Conservation (phyloP, 2,888 invertebrate species). For the Agrochola lychnidis region DNA sequence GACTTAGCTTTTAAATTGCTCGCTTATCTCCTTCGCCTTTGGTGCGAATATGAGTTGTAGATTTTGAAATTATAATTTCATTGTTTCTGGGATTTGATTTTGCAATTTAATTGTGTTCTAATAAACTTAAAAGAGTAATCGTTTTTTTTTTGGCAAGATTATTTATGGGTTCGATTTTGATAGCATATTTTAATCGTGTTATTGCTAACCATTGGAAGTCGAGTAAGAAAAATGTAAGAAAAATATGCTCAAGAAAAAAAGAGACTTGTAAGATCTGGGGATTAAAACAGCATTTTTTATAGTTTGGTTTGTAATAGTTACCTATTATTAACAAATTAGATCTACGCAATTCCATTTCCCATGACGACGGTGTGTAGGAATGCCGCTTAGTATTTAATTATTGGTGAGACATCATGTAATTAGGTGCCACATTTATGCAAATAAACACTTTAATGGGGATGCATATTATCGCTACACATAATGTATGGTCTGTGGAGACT, state of each 20-base stretch:
- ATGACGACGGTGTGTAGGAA: constrained; percentile 15
- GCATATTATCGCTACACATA: not conserved
- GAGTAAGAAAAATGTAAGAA: too few relatives aligned
- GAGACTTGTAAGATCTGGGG: too few relatives aligned
- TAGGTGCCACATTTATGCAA: constrained; percentile 44
- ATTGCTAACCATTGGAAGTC: too few relatives aligned
- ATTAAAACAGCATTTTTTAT: not conserved
- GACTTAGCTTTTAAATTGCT: constrained; percentile 44
- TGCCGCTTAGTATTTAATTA: constrained; percentile 29
- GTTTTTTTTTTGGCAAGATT: not conserved
- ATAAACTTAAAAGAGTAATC: not conserved
- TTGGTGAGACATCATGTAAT: constrained; percentile 35
- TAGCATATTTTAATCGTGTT: not conserved
- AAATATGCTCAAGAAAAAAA: not conserved
- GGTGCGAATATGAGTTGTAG: constrained; percentile 42
- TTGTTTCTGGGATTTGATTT: constrained; percentile 15
- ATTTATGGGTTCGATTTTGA: not conserved
- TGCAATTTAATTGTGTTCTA: not conserved
- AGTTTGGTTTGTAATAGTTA: too few relatives aligned
- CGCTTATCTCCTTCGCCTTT: constrained; percentile 47
- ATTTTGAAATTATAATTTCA: constrained; percentile 26
- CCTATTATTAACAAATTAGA: too few relatives aligned
- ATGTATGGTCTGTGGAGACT: not conserved
- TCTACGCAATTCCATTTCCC: not conserved
- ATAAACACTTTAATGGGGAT: constrained; percentile 25